Percentiles rank a stretch among this genome's conserved stretches.
These are phyloP conservation scores for Diploptera punctata DNA, from an alignment of 2,888 invertebrate species.

Conservation along the genomic window DNA sequence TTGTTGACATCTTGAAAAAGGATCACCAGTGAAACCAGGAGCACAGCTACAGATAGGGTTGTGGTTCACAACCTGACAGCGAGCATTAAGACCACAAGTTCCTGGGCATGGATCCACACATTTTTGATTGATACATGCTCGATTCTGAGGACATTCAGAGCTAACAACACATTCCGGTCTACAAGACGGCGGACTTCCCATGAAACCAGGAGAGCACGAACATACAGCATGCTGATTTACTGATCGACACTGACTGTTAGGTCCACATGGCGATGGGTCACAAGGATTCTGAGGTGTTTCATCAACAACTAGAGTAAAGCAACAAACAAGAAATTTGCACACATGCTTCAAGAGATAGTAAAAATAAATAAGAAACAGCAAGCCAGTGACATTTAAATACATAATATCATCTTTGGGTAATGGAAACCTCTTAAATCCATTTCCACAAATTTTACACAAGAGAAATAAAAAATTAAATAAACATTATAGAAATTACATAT, in stretches of 20 bases:
- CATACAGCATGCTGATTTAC: constrained; percentile 68
- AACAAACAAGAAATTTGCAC: constrained; percentile 42
- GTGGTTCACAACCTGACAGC: constrained; percentile 71
- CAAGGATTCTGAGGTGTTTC: constrained; percentile 59
- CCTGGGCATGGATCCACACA: constrained; percentile 72
- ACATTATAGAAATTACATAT: no score
- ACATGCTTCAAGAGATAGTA: constrained; percentile 14
- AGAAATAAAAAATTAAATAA: no score
- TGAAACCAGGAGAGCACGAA: constrained; percentile 65
- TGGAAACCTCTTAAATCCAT: no score
- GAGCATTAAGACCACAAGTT: constrained; percentile 68
- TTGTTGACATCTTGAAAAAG: constrained; percentile 61
- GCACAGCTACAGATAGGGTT: constrained; percentile 72
- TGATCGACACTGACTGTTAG: constrained; percentile 68
- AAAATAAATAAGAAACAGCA: no score
- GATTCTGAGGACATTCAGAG: constrained; percentile 69
- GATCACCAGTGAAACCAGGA: constrained; percentile 68
- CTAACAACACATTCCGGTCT: constrained; percentile 71
- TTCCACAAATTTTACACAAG: no score
- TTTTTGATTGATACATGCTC: constrained; percentile 67
- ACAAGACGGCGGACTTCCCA: constrained; percentile 69
- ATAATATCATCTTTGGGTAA: no score
- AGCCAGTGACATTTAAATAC: no score
- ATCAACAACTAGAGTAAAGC: constrained; percentile 47
- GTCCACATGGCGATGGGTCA: constrained; percentile 70